phyloP scores from a whole-genome alignment of 2,888 invertebrate genomes.

The Polydrusus pterygomalis region DNA sequence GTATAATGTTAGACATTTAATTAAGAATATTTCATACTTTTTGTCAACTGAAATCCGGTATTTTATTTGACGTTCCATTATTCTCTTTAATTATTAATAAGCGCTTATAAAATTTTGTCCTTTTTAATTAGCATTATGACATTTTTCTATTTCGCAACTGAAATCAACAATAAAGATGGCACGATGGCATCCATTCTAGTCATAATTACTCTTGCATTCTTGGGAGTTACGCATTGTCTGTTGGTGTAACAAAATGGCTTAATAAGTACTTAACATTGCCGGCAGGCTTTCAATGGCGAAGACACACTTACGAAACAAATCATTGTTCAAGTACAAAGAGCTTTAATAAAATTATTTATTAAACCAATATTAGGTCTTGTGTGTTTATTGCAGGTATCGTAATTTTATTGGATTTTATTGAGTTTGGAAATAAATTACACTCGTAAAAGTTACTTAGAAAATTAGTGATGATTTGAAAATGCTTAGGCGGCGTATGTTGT shows the following conservation, averaged over 20 bases:
- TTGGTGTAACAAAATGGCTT: constrained; percentile 25
- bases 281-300: constrained; percentile 13
- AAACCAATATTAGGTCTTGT: too few relatives aligned
- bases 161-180: constrained; percentile 29
- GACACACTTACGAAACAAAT: constrained; percentile 1
- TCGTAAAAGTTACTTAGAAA: too few relatives aligned
- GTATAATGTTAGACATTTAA: too few relatives aligned
- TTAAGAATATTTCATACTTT: too few relatives aligned
- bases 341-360: not conserved
- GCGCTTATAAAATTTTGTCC: not conserved
- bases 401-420: too few relatives aligned
- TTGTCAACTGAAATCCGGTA: too few relatives aligned
- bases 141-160: constrained; percentile 18
- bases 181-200: constrained; percentile 21
- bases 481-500: too few relatives aligned
- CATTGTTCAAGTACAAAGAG: not conserved
- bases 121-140: constrained; percentile 19
- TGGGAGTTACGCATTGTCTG: constrained; percentile 20
- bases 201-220: constrained; percentile 17
- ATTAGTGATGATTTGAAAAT: too few relatives aligned
- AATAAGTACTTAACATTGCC: constrained; percentile 24
- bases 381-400: too few relatives aligned
- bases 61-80: too few relatives aligned
- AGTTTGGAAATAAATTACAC: too few relatives aligned
- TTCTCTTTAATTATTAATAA: not conserved